These are phyloP conservation scores for Amphimallon solstitiale DNA, from an alignment of 2,888 invertebrate species.

Conservation along the genomic window DNA sequence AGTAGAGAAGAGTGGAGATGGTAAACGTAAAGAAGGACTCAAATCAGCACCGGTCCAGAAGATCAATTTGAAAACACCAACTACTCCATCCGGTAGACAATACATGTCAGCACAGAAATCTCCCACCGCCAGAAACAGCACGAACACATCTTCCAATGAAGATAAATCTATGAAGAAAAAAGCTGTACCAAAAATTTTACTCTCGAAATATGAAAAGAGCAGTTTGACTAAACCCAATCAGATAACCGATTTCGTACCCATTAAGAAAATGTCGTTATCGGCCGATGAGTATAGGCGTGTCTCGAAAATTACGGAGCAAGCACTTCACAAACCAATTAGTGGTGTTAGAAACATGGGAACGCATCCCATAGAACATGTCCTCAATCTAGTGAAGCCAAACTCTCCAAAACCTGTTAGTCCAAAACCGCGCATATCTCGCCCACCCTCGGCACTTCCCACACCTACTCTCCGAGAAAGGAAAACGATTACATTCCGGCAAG, in stretches of 20 bases:
- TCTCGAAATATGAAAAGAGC: constrained; percentile 24
- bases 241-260: constrained; percentile 12
- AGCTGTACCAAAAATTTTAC: constrained; percentile 34
- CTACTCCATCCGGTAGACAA: constrained; percentile 37
- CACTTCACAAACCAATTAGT: not conserved
- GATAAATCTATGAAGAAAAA: constrained; percentile 39
- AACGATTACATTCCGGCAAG: not conserved
- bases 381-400: constrained; percentile 3
- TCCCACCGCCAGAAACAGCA: constrained; percentile 7
- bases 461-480: constrained; percentile 12
- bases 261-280: not conserved
- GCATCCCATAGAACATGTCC: constrained; percentile 15
- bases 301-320: not conserved
- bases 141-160: constrained; percentile 27
- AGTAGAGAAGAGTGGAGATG: constrained; percentile 14
- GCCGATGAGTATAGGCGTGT: constrained; percentile 31
- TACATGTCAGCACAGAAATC: constrained; percentile 11
- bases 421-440: constrained; percentile 9
- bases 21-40: constrained; percentile 39
- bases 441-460: constrained; percentile 6
- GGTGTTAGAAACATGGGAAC: not conserved
- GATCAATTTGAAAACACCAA: constrained; percentile 33
- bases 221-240: constrained; percentile 6
- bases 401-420: not conserved
- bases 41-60: constrained; percentile 45